Conservation (phyloP, 2,113 vertebrate genomes). For the Jaculus jaculus region DNA sequence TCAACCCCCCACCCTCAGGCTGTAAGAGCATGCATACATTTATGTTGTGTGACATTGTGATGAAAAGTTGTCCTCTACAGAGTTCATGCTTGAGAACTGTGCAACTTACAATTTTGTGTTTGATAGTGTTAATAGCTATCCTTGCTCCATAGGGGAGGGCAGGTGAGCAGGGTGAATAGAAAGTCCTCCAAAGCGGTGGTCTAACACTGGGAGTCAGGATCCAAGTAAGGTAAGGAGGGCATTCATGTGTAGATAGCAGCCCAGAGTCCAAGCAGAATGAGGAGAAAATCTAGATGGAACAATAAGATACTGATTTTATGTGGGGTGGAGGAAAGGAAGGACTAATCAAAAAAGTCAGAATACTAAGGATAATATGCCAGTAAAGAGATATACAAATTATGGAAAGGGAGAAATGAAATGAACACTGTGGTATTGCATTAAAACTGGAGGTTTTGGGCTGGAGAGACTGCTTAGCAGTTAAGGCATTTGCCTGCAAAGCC, state of each 20-base stretch:
- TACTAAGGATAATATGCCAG: not conserved
- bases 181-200: not conserved
- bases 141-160: too few relatives aligned
- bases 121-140: too few relatives aligned
- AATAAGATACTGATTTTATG: not conserved
- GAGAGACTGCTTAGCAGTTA: too few relatives aligned
- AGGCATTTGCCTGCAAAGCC: too few relatives aligned
- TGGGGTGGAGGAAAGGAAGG: not conserved
- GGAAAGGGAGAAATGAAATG: constrained; percentile 6
- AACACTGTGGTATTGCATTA: not conserved
- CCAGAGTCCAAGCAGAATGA: not conserved
- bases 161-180: not conserved
- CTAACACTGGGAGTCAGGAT: not conserved
- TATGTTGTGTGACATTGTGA: too few relatives aligned
- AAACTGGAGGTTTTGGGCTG: not conserved
- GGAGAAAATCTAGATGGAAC: not conserved
- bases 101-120: too few relatives aligned
- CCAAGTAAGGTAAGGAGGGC: not conserved
- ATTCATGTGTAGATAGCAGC: not conserved
- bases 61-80: too few relatives aligned
- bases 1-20: too few relatives aligned
- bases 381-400: not conserved
- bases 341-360: not conserved
- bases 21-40: too few relatives aligned
- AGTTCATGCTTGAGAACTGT: too few relatives aligned